Evolutionary conservation across 2,113 vertebrate genomes (phyloP).

Genomic region (Syngnathoides biaculeatus): DNA sequence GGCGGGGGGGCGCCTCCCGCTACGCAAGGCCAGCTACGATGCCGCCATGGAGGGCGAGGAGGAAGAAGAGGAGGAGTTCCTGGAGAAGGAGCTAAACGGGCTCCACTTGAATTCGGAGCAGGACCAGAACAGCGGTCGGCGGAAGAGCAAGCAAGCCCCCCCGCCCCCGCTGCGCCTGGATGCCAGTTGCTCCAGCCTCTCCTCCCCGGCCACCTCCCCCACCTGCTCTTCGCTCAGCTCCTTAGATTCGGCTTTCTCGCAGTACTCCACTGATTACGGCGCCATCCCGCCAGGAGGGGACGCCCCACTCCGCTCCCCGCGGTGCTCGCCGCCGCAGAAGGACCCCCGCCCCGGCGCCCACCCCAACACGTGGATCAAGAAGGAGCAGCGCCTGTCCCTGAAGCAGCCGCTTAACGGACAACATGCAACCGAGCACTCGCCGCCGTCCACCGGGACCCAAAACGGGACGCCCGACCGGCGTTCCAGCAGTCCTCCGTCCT

Average conservation of each 20-base stretch:
- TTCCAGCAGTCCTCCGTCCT: slow-evolving; percentile 55
- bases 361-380: slow-evolving; percentile 77
- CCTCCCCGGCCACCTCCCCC: slow-evolving; percentile 83
- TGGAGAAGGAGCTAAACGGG: slow-evolving; percentile 62
- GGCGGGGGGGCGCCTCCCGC: slow-evolving; percentile 26
- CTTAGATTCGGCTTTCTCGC: slow-evolving; percentile 87
- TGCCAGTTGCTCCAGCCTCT: slow-evolving; percentile 84
- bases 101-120: slow-evolving; percentile 78
- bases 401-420: slow-evolving; percentile 60
- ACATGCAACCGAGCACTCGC: slow-evolving; percentile 39
- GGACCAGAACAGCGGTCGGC: slow-evolving; percentile 54
- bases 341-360: slow-evolving; percentile 62
- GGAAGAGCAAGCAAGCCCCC: slow-evolving; percentile 69
- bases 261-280: slow-evolving; percentile 83
- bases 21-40: slow-evolving; percentile 82
- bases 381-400: slow-evolving; percentile 72
- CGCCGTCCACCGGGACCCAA: slow-evolving; percentile 34
- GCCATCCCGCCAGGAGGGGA: slow-evolving; percentile 56
- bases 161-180: slow-evolving; percentile 72
- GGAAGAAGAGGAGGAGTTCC: slow-evolving; percentile 68
- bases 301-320: slow-evolving; percentile 43
- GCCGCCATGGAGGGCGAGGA: slow-evolving; percentile 63
- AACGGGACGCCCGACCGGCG: background rate
- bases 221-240: slow-evolving; percentile 86
- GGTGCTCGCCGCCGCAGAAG: slow-evolving; percentile 52